A percentile compares a stretch with the other conserved stretches of the same genome.
Conservation (phyloP, 2,888 invertebrate genomes). For the Neoitamus cyanurus region DNA sequence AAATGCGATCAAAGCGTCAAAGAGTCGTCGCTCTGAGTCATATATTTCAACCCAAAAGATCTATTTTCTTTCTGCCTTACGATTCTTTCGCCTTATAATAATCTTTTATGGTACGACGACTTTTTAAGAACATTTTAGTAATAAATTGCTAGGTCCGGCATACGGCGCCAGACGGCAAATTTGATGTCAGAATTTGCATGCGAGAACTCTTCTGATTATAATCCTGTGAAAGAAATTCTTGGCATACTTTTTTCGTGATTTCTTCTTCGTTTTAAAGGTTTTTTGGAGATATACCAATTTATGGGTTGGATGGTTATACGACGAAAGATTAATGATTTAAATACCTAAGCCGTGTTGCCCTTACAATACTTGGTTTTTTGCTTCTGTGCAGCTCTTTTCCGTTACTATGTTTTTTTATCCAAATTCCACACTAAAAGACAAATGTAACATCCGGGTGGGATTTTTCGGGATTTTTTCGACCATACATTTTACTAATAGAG, state of each 20-base stretch:
- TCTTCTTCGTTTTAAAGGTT: not conserved
- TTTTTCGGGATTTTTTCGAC: not conserved
- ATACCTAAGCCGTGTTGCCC: not conserved
- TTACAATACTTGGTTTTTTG: not conserved
- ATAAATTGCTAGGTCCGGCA: slow-evolving; percentile 8
- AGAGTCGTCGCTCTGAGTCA: not conserved
- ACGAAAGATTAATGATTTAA: not conserved
- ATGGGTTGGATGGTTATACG: not conserved
- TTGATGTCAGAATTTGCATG: not conserved
- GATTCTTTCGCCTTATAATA: not conserved
- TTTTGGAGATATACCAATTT: not conserved
- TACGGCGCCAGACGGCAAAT: slow-evolving; percentile 8
- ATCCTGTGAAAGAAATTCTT: not conserved
- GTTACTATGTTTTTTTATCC: not conserved
- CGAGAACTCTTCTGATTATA: not conserved
- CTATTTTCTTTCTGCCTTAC: not conserved
- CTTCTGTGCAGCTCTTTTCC: not conserved
- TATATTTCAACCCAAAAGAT: not conserved
- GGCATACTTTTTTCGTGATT: not conserved
- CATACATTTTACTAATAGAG: not conserved
- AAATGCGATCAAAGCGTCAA: not conserved
- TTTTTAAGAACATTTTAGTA: not conserved
- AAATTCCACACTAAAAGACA: not conserved
- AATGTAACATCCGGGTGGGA: not conserved
- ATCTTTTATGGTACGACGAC: not conserved